Percentiles rank a stretch among this genome's conserved stretches.
phyloP scores from a whole-genome alignment of 1,140 invertebrate species.

The Sinonovacula constricta region DNA sequence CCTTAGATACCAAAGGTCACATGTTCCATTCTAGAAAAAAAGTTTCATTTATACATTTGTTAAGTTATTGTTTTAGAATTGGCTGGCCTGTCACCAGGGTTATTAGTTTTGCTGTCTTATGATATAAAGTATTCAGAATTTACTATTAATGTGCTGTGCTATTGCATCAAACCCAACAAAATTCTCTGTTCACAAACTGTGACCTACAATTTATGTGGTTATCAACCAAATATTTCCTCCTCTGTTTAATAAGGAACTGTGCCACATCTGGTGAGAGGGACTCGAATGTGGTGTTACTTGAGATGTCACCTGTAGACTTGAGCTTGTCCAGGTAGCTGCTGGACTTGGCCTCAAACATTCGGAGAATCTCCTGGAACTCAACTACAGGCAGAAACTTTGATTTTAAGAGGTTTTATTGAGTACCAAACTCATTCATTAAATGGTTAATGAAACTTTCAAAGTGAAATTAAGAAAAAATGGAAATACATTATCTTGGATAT shows the following conservation, averaged over 20 bases:
- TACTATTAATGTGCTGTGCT: too few species aligned
- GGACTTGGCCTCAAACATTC: not conserved
- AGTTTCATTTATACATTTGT: too few species aligned
- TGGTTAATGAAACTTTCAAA: not conserved
- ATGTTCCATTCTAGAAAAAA: too few species aligned
- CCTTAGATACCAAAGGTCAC: too few species aligned
- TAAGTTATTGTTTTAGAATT: too few species aligned
- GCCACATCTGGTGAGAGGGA: slow-evolving; percentile 9
- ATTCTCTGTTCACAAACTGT: too few species aligned
- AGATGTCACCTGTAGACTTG: not conserved
- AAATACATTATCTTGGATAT: slow-evolving; percentile 26
- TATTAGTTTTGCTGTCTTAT: too few species aligned
- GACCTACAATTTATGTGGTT: not conserved
- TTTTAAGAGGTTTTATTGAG: not conserved
- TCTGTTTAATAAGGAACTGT: slow-evolving; percentile 38
- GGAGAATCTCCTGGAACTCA: not conserved
- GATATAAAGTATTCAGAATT: too few species aligned
- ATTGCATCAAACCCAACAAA: too few species aligned
- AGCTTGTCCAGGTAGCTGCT: not conserved
- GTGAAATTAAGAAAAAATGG: not conserved
- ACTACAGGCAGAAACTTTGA: not conserved
- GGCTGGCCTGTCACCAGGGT: too few species aligned
- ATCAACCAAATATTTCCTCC: slow-evolving; percentile 12
- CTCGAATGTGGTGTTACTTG: not conserved
- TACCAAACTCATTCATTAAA: not conserved